These are phyloP conservation scores for Acanthaster planci DNA, from an alignment of 35 echinoderm and acorn worm genomes.

Conservation along the genomic window DNA sequence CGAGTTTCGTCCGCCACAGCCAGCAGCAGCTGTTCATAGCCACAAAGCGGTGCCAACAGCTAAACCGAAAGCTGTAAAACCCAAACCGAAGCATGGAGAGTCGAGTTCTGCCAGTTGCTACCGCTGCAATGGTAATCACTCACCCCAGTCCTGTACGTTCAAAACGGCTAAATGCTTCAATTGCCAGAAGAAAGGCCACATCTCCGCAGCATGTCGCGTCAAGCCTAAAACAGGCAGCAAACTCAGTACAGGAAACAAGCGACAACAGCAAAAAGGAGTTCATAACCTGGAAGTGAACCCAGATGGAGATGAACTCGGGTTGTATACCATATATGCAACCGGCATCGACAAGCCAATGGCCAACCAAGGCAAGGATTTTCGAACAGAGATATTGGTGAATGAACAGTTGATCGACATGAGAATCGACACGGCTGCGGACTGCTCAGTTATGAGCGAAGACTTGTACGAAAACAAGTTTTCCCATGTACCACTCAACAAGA, in stretches of 20 bases:
- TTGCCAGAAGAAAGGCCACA: slow-evolving; percentile 42
- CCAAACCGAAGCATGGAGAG: neutral
- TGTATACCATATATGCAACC: neutral
- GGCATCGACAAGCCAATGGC: neutral
- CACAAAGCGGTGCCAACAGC: neutral
- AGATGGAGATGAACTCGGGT: neutral
- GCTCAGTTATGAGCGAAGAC: slow-evolving; percentile 53
- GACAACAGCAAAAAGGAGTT: slow-evolving; percentile 7
- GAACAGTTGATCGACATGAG: slow-evolving; percentile 23
- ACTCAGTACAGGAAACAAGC: neutral
- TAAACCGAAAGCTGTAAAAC: neutral
- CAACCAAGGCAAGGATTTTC: neutral
- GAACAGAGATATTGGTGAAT: slow-evolving; percentile 36
- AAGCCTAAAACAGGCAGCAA: neutral
- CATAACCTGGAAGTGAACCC: slow-evolving; percentile 36
- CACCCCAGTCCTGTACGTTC: slow-evolving; percentile 14
- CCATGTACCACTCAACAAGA: neutral
- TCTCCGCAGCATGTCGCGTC: neutral
- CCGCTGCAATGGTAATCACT: slow-evolving; percentile 25
- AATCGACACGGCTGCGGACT: slow-evolving; percentile 57
- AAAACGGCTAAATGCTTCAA: slow-evolving; percentile 26
- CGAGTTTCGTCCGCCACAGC: slow-evolving; percentile 22
- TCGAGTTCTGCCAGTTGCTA: slow-evolving; percentile 27
- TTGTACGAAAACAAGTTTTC: slow-evolving; percentile 40
- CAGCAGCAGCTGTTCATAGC: neutral